Conservation (phyloP, 1,140 invertebrate species). For the Homalodisca vitripennis region DNA sequence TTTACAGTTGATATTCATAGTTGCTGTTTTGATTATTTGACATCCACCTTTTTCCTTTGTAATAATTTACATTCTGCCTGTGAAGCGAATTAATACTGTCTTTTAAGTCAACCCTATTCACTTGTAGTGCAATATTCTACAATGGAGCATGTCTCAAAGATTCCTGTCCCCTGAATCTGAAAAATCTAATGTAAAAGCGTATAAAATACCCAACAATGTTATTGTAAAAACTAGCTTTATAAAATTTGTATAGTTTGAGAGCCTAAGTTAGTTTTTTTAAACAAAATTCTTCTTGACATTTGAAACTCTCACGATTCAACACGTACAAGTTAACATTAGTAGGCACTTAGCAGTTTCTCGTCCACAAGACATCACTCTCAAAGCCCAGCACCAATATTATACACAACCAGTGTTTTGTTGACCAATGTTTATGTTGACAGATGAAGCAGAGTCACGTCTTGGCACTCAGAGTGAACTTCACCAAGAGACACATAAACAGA, state of each 20-base stretch:
- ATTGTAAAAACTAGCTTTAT: too few species aligned
- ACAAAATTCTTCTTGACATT: neutral
- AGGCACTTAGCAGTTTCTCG: neutral
- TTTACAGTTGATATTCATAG: too few species aligned
- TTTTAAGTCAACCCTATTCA: too few species aligned
- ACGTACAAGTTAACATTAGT: neutral
- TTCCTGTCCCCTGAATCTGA: too few species aligned
- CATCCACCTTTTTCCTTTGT: too few species aligned
- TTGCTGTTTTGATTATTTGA: too few species aligned
- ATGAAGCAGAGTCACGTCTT: neutral
- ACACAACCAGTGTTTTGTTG: neutral
- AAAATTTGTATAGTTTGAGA: neutral
- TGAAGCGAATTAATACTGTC: too few species aligned
- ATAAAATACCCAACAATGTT: too few species aligned
- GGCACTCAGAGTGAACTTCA: neutral
- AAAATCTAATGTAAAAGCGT: too few species aligned
- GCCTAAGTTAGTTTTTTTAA: neutral
- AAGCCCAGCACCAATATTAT: neutral
- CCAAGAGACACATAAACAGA: neutral
- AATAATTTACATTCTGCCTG: too few species aligned
- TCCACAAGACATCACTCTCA: neutral
- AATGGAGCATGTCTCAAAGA: too few species aligned
- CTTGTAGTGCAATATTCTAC: too few species aligned
- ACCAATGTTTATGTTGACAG: neutral
- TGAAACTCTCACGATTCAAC: neutral